Conservation (phyloP, 2,888 invertebrate genomes). For the Proisotoma minuta region DNA sequence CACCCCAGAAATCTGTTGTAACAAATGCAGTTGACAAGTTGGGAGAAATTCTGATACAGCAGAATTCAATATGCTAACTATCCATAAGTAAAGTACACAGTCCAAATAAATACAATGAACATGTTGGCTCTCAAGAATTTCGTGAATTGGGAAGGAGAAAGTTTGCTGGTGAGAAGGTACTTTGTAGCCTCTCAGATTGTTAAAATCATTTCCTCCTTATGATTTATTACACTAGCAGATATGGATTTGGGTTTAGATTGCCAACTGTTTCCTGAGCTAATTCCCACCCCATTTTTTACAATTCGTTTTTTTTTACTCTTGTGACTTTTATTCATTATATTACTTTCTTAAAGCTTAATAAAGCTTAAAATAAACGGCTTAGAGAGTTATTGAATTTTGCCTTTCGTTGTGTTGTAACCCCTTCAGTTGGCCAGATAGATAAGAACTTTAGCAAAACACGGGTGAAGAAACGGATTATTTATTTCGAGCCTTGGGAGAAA, state of each 20-base stretch:
- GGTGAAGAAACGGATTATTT: slow-evolving; percentile 4
- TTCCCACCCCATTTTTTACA: too few relatives aligned
- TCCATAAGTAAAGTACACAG: too few relatives aligned
- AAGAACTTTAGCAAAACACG: background rate
- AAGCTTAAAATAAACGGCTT: too few relatives aligned
- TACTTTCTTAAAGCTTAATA: too few relatives aligned
- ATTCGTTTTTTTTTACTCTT: too few relatives aligned
- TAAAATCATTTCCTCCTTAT: slow-evolving; percentile 33
- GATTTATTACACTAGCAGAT: slow-evolving; percentile 42
- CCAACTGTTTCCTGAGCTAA: slow-evolving; percentile 2
- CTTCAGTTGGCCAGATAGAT: background rate
- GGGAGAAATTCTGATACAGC: background rate
- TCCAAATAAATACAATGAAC: too few relatives aligned
- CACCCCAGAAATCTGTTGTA: background rate
- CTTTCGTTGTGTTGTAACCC: too few relatives aligned
- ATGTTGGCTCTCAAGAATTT: background rate
- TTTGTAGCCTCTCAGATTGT: background rate
- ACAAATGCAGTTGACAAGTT: background rate
- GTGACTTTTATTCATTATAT: too few relatives aligned
- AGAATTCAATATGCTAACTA: too few relatives aligned
- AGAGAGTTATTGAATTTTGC: too few relatives aligned
- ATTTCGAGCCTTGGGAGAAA: too few relatives aligned
- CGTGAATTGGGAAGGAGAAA: background rate
- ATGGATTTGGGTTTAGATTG: background rate
- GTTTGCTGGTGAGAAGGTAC: too few relatives aligned